Evolutionary conservation across 2,113 vertebrate species (phyloP), one percentile per base, ranked within the genome.

Genomic region (Poeciliopsis turrubarensis): DNA sequence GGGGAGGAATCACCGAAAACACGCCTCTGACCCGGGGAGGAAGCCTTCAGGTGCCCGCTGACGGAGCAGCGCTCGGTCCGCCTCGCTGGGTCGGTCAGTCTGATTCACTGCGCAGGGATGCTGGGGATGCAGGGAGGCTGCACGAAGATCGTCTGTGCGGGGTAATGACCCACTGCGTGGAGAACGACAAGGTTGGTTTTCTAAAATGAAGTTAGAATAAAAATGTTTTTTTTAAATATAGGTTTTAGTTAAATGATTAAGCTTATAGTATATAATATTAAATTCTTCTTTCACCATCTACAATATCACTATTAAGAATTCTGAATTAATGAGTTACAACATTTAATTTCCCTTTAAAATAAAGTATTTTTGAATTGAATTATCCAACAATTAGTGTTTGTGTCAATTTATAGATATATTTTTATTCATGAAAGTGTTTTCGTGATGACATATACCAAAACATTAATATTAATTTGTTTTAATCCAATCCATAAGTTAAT

Each of bases 41-140:
- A 15, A 62, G 63, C 2, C 85, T 65, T 68, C 80, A 81, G 70
- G n/a, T 13, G 77, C 22, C 74, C 71, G 68, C 67, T 22, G 68
- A 6, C 11, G 29, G 57, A 37, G 72, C 63, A 2, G 3, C 37
- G 34, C 60, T 74, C 78, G 25, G 32, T 19, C 22, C 51, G 65
- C 2, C 37, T 39, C 30, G 44, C 60, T 11, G 12, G 14, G 60
- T 61, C 64, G 41, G 60, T 10, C 30, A 8, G 64, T 61, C 64
- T 17, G 29, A 9, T 47, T 47, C 44, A 47, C 44, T 75, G 67
- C 75, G 70, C 82, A 68, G 65, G 82, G 87, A 85, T 87, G 90
- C 85, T 87, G 65, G 37, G 73, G 89, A 91, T 90, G 77, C 89
- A 87, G 89, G 57, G 88, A 79, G 87, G 13, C 85, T 92, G 70